A percentile compares a stretch with the other conserved stretches of the same genome.
Evolutionary conservation across 2,113 vertebrate genomes (phyloP).

Genomic region (Osmerus eperlanus): DNA sequence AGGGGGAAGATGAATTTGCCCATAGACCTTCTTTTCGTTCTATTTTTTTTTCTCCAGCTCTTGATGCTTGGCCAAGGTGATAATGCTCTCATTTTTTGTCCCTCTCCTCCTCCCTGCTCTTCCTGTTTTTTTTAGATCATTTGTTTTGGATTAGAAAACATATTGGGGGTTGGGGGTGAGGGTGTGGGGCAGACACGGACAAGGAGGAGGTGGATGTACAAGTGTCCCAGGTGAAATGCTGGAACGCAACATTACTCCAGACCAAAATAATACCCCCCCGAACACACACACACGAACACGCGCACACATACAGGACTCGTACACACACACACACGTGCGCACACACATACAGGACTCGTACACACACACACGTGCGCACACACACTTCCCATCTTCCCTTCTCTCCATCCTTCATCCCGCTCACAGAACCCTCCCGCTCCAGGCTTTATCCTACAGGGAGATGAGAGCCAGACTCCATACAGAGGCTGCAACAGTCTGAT

Average conservation of each 20-base stretch:
- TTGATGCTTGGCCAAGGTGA: constrained; percentile 79
- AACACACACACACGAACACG: background rate
- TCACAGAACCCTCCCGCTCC: constrained; percentile 19
- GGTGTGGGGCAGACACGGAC: constrained; percentile 21
- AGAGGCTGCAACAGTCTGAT: constrained; percentile 24
- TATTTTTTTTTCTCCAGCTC: constrained; percentile 63
- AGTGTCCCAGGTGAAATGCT: constrained; percentile 64
- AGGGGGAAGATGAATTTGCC: constrained; percentile 96
- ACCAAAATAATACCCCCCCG: constrained; percentile 11
- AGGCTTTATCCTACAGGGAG: constrained; percentile 55
- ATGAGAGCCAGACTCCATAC: constrained; percentile 35
- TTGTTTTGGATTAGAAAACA: constrained; percentile 95
- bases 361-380: background rate
- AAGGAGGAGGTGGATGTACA: constrained; percentile 68
- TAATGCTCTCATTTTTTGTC: constrained; percentile 70
- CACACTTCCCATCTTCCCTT: background rate
- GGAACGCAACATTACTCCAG: background rate
- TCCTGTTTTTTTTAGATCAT: constrained; percentile 66
- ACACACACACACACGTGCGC: background rate
- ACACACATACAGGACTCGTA: constrained; percentile 5
- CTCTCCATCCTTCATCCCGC: constrained; percentile 1
- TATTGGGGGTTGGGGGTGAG: constrained; percentile 16
- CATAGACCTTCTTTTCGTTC: constrained; percentile 82
- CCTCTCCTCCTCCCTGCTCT: constrained; percentile 10
- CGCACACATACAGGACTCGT: constrained; percentile 13